Evolutionary conservation across 2,797 vertebrate genomes (phyloP).

Genomic region (Trematocara caparti): DNA sequence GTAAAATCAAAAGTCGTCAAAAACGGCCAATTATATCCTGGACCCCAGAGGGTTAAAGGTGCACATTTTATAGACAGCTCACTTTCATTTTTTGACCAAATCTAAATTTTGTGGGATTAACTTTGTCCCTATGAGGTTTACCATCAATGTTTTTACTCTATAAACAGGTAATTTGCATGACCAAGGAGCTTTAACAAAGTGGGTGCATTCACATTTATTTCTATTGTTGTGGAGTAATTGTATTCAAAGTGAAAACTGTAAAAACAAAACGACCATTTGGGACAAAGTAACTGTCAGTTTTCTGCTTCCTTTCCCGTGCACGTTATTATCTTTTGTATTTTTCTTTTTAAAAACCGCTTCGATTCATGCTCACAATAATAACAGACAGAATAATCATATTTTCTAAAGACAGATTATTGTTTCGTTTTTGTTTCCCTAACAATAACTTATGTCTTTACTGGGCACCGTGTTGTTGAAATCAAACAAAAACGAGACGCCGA

Average conservation of each 20-base stretch:
- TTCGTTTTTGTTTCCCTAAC: not conserved
- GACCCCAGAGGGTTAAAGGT: too few relatives aligned
- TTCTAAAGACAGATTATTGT: slow-evolving; percentile 14
- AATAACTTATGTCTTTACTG: not conserved
- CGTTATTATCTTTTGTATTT: not conserved
- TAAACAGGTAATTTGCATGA: not conserved
- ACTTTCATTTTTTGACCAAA: not conserved
- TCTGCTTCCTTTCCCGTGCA: not conserved
- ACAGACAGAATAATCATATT: slow-evolving; percentile 5
- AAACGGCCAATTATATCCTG: too few relatives aligned
- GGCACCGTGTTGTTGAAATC: not conserved
- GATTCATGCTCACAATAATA: not conserved
- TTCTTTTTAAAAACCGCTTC: not conserved
- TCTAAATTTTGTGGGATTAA: not conserved
- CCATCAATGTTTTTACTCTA: not conserved
- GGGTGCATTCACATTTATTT: not conserved
- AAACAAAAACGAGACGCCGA: not conserved
- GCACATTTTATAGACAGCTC: not conserved
- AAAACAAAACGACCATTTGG: not conserved
- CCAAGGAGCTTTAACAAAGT: not conserved
- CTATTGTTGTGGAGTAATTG: not conserved
- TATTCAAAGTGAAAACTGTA: not conserved
- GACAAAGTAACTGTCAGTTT: not conserved
- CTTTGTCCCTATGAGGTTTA: not conserved
- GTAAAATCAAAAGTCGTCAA: too few relatives aligned